phyloP scores from a whole-genome alignment of 1,140 invertebrate genomes.

The Procambarus clarkii region DNA sequence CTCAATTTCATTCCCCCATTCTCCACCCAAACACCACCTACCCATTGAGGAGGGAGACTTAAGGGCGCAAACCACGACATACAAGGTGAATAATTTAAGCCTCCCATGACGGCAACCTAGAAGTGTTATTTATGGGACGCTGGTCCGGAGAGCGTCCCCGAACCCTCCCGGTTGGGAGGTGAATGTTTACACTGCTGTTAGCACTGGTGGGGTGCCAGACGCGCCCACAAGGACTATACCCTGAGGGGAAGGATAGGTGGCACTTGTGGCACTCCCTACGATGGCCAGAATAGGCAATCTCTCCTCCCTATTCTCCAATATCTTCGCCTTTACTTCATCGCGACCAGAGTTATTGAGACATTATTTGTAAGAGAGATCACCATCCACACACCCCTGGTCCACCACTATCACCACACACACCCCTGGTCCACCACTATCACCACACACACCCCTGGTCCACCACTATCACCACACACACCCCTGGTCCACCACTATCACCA shows the following conservation, averaged over 20 bases:
- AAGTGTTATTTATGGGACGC: constrained; percentile 44
- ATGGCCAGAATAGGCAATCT: no score
- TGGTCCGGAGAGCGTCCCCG: constrained; percentile 12
- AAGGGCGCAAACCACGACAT: constrained; percentile 40
- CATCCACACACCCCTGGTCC: neutral
- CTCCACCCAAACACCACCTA: neutral
- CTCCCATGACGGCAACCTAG: constrained; percentile 30
- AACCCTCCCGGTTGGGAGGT: constrained; percentile 41
- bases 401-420: neutral
- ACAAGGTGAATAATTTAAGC: neutral
- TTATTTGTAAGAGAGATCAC: neutral
- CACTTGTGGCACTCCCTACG: neutral
- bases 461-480: no score
- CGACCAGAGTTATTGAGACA: no score
- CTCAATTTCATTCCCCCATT: constrained; percentile 37
- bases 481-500: no score
- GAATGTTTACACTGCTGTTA: constrained; percentile 67
- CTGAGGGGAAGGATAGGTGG: neutral
- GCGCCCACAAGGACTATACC: neutral
- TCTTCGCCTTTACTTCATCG: no score
- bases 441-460: no score
- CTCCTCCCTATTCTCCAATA: no score
- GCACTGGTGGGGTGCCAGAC: constrained; percentile 24
- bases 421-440: neutral
- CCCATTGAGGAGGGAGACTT: constrained; percentile 35